Conservation (phyloP, 2,797 vertebrate species). For the Todus mexicanus region DNA sequence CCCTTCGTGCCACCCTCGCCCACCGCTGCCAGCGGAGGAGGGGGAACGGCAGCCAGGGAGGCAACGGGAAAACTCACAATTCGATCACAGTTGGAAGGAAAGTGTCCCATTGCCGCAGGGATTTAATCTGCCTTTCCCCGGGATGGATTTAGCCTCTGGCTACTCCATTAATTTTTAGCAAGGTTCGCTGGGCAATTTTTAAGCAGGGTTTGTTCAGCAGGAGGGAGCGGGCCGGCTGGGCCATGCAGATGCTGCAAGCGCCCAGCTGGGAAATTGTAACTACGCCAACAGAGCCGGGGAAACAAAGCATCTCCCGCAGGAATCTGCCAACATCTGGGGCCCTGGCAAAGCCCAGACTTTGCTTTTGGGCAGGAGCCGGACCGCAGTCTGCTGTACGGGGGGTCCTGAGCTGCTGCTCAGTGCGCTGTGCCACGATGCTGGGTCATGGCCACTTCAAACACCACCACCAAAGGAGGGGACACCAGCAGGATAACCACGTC, state of each 20-base stretch:
- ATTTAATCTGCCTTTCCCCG: neutral
- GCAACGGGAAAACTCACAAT: neutral
- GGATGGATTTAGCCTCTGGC: neutral
- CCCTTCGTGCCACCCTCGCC: neutral
- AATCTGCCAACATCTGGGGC: neutral
- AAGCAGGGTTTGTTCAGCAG: neutral
- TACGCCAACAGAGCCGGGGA: neutral
- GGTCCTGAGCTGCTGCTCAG: neutral
- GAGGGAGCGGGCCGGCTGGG: neutral
- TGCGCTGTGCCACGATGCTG: accelerated
- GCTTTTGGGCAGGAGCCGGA: accelerated
- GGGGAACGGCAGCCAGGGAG: neutral
- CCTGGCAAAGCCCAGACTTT: neutral
- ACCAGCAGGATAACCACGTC: accelerated
- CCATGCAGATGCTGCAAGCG: neutral
- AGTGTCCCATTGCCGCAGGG: neutral
- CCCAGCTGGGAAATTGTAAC: neutral
- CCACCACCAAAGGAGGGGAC: neutral
- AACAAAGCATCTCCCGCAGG: neutral
- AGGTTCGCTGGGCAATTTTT: neutral
- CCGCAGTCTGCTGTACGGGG: accelerated
- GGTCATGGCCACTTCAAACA: accelerated
- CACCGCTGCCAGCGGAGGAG: accelerated
- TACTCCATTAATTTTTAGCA: neutral
- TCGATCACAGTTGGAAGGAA: neutral